These are phyloP conservation scores for Meteorus sp. DNA, from an alignment of 1,140 invertebrate species.

Conservation along the genomic window DNA sequence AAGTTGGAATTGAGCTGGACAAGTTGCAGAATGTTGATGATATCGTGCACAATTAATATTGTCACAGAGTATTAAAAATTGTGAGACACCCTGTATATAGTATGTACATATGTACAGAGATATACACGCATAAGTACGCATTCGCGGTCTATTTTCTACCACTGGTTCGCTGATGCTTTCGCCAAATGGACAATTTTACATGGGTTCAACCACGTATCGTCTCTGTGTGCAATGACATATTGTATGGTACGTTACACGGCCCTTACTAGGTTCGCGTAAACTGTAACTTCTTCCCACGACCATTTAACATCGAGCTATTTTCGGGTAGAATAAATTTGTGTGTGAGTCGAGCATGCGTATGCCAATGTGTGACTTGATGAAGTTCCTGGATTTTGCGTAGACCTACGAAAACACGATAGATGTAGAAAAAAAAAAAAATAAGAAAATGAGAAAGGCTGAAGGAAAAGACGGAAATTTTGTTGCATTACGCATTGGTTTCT, in stretches of 20 bases:
- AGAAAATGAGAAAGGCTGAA: too few species aligned
- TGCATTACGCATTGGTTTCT: background rate
- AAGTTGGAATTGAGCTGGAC: too few species aligned
- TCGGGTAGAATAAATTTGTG: background rate
- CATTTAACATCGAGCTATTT: background rate
- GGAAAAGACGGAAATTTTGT: too few species aligned
- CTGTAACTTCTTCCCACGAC: constrained; percentile 1
- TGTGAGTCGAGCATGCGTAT: background rate
- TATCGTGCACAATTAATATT: too few species aligned
- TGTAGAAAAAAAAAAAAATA: too few species aligned
- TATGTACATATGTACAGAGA: background rate
- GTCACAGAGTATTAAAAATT: too few species aligned
- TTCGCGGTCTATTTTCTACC: constrained; percentile 19
- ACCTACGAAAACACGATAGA: too few species aligned
- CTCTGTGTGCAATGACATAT: too few species aligned
- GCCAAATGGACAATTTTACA: background rate
- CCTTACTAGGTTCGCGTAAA: background rate
- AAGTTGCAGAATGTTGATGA: too few species aligned
- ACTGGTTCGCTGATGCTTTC: constrained; percentile 7
- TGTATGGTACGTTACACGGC: background rate
- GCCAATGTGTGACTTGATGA: background rate
- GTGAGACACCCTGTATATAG: too few species aligned
- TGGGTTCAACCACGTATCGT: too few species aligned
- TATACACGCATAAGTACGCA: too few species aligned
- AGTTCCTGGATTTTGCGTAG: background rate